Percentiles rank a stretch among this genome's conserved stretches.
These are phyloP conservation scores for Ochropleura plecta DNA, from an alignment of 2,888 invertebrate genomes.

Conservation along the genomic window DNA sequence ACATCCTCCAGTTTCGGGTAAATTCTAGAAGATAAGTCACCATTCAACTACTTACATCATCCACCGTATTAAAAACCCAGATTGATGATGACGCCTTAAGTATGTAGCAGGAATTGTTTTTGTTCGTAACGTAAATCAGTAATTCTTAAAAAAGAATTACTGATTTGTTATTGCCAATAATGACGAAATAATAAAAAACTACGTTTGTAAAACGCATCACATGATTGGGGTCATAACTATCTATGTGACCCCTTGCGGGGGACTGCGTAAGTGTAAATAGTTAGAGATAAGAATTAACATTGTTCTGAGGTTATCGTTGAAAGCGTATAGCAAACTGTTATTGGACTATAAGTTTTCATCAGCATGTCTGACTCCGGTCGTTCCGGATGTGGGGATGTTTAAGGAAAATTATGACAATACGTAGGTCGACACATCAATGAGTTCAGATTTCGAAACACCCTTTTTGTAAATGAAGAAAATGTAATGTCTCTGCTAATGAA, in stretches of 20 bases:
- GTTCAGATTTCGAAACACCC: not conserved
- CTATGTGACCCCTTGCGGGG: constrained; percentile 50
- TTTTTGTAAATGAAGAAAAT: not conserved
- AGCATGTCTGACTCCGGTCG: constrained; percentile 7
- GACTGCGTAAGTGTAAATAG: constrained; percentile 16
- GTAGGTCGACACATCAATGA: not conserved
- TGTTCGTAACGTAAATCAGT: not conserved
- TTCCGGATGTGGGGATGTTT: not conserved
- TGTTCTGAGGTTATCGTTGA: constrained; percentile 42
- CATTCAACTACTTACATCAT: not conserved
- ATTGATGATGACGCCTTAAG: not conserved
- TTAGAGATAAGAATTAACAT: constrained; percentile 28
- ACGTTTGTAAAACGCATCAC: not conserved
- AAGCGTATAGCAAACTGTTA: constrained; percentile 15
- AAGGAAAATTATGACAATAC: not conserved
- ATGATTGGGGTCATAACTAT: constrained; percentile 27
- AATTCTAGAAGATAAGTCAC: not conserved
- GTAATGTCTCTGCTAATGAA: too few relatives aligned
- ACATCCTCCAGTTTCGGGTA: not conserved
- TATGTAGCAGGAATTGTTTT: constrained; percentile 4
- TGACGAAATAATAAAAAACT: constrained; percentile 19
- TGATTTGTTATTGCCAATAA: constrained; percentile 14
- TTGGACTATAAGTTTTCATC: constrained; percentile 35
- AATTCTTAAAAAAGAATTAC: constrained; percentile 1
- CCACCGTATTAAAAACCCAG: not conserved